Base-by-base conservation (phyloP, 2,888 invertebrate genomes). In the Philaethria dido region DNA sequence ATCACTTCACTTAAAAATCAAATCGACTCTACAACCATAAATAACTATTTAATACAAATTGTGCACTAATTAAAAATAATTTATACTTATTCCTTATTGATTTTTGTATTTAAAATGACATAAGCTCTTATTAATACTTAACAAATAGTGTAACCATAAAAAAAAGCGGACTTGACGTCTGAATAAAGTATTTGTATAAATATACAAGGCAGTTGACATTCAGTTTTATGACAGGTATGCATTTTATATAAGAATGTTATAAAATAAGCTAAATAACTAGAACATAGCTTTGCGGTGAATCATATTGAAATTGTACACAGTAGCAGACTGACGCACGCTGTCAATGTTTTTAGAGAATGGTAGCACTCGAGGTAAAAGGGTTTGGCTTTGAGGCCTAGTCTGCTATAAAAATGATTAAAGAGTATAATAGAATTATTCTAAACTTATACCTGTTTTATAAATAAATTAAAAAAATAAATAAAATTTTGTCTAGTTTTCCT, bases 261-360 rank as follows among this genome's bases (percentile, higher is more conserved):
- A 22, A 44, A 44, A 50, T 48, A 25, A 60, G 39, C 29, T 44
- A 42, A 52, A 65, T 60, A 42, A 22, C 20, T 59, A 20, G 33
- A 42, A 29, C 65, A 60, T 65, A 65, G 50, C 42, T 60, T 25
- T 4, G 20, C 11, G 22, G 16, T 65, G 65, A 65, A 52, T 65
- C 65, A 65, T 60, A 59, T 44, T 60, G 44, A 64, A 60, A 60
- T 52, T 65, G 52, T 60, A 65, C 60, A 60, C 44, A 60, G 50
- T 16, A n/a, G 42, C 39, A 25, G 48, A 42, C 48, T 64, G 50
- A 59, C 59, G 59, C 65, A 60, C 50, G 33, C 44, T 33, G 47
- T 44, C 33, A 60, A 60, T 42, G 44, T 22, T 59, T 64, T 60
- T 59, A 44, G 50, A 60, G 60, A 64, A 60, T 14, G 60, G 44